Base-by-base conservation (phyloP, 1,140 invertebrate species). In the Drosophila aff. region DNA sequence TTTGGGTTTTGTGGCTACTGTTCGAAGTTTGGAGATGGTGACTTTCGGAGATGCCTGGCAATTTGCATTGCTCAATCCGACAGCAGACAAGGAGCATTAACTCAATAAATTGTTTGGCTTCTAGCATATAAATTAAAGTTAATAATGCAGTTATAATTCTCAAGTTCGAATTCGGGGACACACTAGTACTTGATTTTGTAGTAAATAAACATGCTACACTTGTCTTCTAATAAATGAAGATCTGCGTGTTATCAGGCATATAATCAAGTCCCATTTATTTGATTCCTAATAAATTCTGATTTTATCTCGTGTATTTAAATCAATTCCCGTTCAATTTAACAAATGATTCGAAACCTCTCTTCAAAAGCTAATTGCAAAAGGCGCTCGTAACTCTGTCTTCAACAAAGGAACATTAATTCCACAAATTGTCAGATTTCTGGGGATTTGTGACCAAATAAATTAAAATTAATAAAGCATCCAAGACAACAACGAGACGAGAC, bases 1-100 rank as follows among this genome's bases (percentile, higher is more conserved):
- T 78, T 90, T 84, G 11, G 84, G 73, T 3, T 53, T 61, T 43
- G 62, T 67, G 61, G 84, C 84, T 89, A 89, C 84, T 50, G 84
- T 90, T 89, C 69, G 60, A 65, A 53, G 33, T 57, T 83, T 81
- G 68, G 66, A 68, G 49, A 31, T 44, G 28, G 57, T 50, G 52
- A 50, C 46, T 41, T 23, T 50, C 15, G 28, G 21, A 18, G 46
- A 38, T 68, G 43, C 49, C 40, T 60, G 53, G 40, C 66, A 79
- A 79, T 79, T 79, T 79, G 76, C 76, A 79, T 79, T 79, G 76
- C 58, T 46, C 58, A 63, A 71, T 38, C 31, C 53, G 21, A 40
- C 13, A 21, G 13, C 52, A 10, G 38, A 31, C 40, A 38, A 47
- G n/a, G 18, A 68, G 41, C 43, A 68, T 53, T 55, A 61, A 62